A percentile compares a stretch with the other conserved stretches of the same genome.
These are phyloP conservation scores for Phenacoccus solenopsis DNA, from an alignment of 1,140 invertebrate species.

Conservation along the genomic window DNA sequence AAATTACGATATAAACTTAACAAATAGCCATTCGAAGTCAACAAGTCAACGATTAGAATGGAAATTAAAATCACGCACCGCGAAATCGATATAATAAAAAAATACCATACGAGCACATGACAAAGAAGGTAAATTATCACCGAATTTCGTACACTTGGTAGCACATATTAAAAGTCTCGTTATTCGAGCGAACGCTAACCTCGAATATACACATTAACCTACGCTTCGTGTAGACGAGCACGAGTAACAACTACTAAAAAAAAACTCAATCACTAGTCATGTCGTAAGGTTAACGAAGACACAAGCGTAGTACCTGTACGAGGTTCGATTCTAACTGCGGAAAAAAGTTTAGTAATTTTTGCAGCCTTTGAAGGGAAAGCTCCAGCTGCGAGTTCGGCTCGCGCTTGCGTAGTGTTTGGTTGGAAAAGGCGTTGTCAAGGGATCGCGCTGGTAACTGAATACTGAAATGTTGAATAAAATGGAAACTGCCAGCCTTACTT, in stretches of 20 bases:
- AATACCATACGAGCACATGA: not conserved
- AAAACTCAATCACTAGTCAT: too few relatives aligned
- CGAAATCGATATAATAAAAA: not conserved
- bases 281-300: too few relatives aligned
- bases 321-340: not conserved
- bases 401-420: not conserved
- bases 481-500: not conserved
- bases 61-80: not conserved
- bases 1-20: not conserved
- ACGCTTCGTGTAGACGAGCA: not conserved
- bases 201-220: not conserved
- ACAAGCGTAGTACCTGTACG: not conserved
- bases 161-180: not conserved
- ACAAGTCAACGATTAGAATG: not conserved
- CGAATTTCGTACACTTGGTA: too few relatives aligned
- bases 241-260: not conserved
- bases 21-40: not conserved
- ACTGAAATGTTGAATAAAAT: constrained; percentile 13
- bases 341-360: constrained; percentile 7
- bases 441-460: not conserved
- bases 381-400: not conserved
- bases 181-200: not conserved
- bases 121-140: too few relatives aligned
- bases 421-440: constrained; percentile 13
- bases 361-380: constrained; percentile 15